Percentiles rank a stretch among this genome's conserved stretches.
Evolutionary conservation across 2,888 invertebrate genomes (phyloP).

Genomic region (Achlya flavicornis): DNA sequence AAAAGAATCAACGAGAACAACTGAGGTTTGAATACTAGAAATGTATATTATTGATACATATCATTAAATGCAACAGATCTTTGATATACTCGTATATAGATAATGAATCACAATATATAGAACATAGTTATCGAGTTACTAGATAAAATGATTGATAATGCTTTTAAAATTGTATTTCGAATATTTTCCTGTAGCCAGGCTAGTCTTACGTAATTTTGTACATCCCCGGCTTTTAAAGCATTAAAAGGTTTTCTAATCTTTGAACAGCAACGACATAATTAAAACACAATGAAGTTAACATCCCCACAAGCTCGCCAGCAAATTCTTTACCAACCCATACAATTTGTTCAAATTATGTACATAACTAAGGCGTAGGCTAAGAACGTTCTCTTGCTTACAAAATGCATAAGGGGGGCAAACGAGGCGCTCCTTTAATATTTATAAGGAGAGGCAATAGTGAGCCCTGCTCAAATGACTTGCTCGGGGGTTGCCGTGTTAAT

Average conservation of each 20-base stretch:
- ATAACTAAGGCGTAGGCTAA: constrained; percentile 10
- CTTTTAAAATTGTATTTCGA: neutral
- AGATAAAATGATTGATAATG: neutral
- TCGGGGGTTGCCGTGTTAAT: constrained; percentile 13
- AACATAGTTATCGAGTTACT: neutral
- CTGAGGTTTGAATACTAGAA: no score
- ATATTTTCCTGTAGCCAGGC: no score
- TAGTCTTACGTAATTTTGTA: no score
- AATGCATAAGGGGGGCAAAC: constrained; percentile 53
- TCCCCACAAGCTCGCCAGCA: neutral
- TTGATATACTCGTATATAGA: no score
- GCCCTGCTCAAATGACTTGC: constrained; percentile 25
- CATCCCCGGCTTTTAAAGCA: no score
- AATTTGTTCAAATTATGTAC: constrained; percentile 9
- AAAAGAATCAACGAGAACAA: no score
- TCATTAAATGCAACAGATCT: no score
- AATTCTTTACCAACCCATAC: neutral
- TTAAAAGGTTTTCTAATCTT: neutral
- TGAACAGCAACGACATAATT: neutral
- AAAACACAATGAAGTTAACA: neutral
- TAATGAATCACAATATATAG: neutral
- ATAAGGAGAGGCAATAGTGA: constrained; percentile 44
- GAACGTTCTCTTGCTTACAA: constrained; percentile 42
- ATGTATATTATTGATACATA: no score
- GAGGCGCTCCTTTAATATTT: constrained; percentile 53